A percentile compares a stretch with the other conserved stretches of the same genome.
These are phyloP conservation scores for Anadara kagoshimensis DNA, from an alignment of 1,140 invertebrate genomes.

Conservation along the genomic window DNA sequence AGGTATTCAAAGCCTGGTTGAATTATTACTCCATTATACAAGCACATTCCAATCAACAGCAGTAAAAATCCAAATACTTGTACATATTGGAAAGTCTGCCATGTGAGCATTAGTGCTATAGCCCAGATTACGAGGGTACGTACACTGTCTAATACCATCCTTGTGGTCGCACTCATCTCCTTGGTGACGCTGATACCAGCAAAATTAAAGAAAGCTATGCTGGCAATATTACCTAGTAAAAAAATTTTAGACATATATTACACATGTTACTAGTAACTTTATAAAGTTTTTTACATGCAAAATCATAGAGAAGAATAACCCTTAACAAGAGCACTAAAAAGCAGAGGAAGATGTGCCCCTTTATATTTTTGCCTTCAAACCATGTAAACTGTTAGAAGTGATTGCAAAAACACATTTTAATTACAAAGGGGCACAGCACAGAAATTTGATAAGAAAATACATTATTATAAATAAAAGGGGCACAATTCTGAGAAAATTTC, in stretches of 20 bases:
- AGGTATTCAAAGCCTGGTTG: too few species aligned
- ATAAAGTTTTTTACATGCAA: background rate
- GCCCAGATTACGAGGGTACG: constrained; percentile 93
- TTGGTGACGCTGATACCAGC: constrained; percentile 97
- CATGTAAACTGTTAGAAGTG: too few species aligned
- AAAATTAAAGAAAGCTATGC: constrained; percentile 98
- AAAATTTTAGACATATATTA: constrained; percentile 21
- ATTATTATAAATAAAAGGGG: too few species aligned
- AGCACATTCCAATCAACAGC: constrained; percentile 84
- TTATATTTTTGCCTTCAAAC: too few species aligned
- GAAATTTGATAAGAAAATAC: too few species aligned
- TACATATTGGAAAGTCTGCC: constrained; percentile 87
- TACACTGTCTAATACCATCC: constrained; percentile 93
- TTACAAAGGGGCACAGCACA: too few species aligned
- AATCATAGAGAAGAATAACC: too few species aligned
- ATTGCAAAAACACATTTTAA: too few species aligned
- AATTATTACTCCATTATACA: constrained; percentile 79
- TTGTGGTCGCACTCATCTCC: constrained; percentile 87
- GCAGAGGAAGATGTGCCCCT: too few species aligned
- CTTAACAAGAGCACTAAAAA: too few species aligned
- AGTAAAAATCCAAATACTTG: constrained; percentile 86
- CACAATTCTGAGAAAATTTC: too few species aligned
- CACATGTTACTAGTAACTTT: background rate
- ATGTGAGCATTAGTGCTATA: constrained; percentile 76
- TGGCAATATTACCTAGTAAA: constrained; percentile 85